Conservation (phyloP, 2,797 vertebrate genomes). For the Melanotaenia boesemani region DNA sequence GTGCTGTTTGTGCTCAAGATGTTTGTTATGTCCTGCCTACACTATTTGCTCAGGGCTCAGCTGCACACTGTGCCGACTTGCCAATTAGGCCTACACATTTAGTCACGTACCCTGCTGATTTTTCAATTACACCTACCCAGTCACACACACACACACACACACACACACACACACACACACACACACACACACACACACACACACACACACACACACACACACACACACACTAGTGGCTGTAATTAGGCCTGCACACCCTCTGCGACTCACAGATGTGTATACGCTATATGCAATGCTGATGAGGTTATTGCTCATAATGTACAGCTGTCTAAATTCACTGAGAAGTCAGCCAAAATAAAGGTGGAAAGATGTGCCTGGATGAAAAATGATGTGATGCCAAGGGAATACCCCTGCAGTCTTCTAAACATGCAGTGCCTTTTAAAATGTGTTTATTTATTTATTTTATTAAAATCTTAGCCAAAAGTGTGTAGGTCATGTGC, state of each 20-base stretch:
- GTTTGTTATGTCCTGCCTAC: slow-evolving; percentile 34
- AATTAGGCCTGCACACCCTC: slow-evolving; percentile 46
- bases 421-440: slow-evolving; percentile 2
- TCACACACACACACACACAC: slow-evolving; percentile 14
- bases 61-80: slow-evolving; percentile 60
- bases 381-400: background rate
- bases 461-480: no score
- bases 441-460: slow-evolving; percentile 12
- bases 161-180: no score
- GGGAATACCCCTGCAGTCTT: background rate
- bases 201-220: no score
- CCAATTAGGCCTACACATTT: slow-evolving; percentile 66
- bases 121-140: slow-evolving; percentile 66
- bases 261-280: slow-evolving; percentile 40
- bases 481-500: no score
- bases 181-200: no score
- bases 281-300: background rate
- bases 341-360: slow-evolving; percentile 18
- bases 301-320: slow-evolving; percentile 20
- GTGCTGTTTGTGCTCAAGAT: slow-evolving; percentile 40
- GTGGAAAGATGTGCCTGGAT: background rate
- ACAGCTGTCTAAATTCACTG: slow-evolving; percentile 13
- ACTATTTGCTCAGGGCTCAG: slow-evolving; percentile 39
- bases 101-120: slow-evolving; percentile 50
- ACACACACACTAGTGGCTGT: slow-evolving; percentile 18